A percentile compares a stretch with the other conserved stretches of the same genome.
These are phyloP conservation scores for Rhabdomys pumilio DNA, from an alignment of 2,797 vertebrate genomes.

Conservation along the genomic window DNA sequence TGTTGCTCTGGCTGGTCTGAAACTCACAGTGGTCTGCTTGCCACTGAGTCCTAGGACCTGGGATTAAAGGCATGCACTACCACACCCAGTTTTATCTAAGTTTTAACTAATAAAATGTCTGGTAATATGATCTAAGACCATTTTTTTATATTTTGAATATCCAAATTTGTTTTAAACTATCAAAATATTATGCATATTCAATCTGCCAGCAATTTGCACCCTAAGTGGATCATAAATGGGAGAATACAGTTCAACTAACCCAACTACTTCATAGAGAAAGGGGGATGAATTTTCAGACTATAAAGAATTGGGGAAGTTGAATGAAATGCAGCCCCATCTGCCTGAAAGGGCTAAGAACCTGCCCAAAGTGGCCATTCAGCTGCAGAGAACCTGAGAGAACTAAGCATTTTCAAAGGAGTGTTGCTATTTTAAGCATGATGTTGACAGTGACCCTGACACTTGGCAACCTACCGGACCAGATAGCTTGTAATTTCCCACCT, in stretches of 20 bases:
- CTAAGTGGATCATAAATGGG: not conserved
- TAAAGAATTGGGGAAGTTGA: not conserved
- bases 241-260: not conserved
- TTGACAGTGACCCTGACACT: not conserved
- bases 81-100: not conserved
- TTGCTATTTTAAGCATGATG: conserved; percentile 17
- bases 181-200: not conserved
- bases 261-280: conserved; percentile 21
- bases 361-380: conserved; percentile 22
- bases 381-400: conserved; percentile 10
- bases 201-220: not conserved
- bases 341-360: conserved; percentile 37
- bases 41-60: not conserved
- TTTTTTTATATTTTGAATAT: conserved; percentile 1
- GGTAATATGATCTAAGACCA: not conserved
- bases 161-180: not conserved
- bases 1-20: not conserved
- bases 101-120: not conserved
- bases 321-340: not conserved
- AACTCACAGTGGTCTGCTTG: not conserved
- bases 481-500: not conserved
- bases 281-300: not conserved
- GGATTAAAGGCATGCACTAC: not conserved
- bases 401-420: conserved; percentile 31
- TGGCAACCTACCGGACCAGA: not conserved